Percentiles rank a stretch among this genome's conserved stretches.
These are phyloP conservation scores for Antedon mediterranea DNA, from an alignment of 53 echinoderm and acorn worm genomes.

Conservation along the genomic window DNA sequence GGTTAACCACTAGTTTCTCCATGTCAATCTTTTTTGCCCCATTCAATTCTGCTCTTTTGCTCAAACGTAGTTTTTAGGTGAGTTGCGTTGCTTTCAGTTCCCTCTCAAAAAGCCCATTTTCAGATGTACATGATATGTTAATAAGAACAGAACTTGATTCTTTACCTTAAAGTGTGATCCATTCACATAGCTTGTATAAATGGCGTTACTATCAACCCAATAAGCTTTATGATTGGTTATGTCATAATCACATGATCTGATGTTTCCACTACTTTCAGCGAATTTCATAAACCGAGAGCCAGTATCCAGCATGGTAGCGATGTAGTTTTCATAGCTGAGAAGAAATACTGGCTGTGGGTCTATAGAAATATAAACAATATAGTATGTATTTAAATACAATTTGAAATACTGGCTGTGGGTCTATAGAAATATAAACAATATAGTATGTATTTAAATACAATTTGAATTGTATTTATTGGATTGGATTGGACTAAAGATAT, in stretches of 20 bases:
- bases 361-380: neutral
- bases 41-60: too few relatives aligned
- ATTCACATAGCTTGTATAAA: constrained; percentile 7
- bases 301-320: constrained; percentile 27
- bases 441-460: too few relatives aligned
- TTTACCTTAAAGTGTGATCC: neutral
- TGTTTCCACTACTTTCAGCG: constrained; percentile 32
- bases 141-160: too few relatives aligned
- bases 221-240: constrained; percentile 28
- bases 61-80: too few relatives aligned
- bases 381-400: too few relatives aligned
- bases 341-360: constrained; percentile 27
- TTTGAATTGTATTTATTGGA: too few relatives aligned
- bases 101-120: too few relatives aligned
- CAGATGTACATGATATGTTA: too few relatives aligned
- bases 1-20: too few relatives aligned
- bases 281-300: constrained; percentile 24
- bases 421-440: constrained; percentile 3
- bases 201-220: constrained; percentile 63
- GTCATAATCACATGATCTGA: constrained; percentile 59
- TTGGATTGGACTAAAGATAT: too few relatives aligned
- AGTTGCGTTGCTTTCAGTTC: too few relatives aligned
- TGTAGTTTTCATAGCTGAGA: constrained; percentile 46
- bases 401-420: constrained; percentile 15
- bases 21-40: too few relatives aligned